Evolutionary conservation across 2,797 vertebrate genomes (phyloP).

Genomic region (Pygocentrus nattereri): DNA sequence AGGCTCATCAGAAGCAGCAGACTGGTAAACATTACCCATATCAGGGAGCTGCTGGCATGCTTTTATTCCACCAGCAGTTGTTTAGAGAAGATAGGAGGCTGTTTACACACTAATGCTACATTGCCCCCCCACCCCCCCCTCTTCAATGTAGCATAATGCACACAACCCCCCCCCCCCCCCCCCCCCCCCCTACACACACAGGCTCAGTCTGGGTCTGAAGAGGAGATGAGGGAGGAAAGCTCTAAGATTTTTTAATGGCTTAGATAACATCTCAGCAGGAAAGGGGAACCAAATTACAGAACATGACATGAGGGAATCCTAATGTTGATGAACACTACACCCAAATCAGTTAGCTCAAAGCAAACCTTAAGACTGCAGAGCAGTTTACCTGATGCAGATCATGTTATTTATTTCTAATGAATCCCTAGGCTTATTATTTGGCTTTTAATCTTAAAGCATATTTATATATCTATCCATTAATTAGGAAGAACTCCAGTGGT

Average conservation of each 20-base stretch:
- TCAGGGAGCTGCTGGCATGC: slow-evolving; percentile 5
- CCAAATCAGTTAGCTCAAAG: not conserved
- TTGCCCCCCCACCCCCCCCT: slow-evolving; percentile 16
- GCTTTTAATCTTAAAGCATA: not conserved
- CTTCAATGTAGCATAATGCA: not conserved
- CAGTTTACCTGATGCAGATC: not conserved
- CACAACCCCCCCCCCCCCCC: slow-evolving; percentile 9
- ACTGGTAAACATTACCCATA: slow-evolving; percentile 39
- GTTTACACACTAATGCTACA: slow-evolving; percentile 12
- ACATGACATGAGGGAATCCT: not conserved
- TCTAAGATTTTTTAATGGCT: not conserved
- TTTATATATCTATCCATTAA: too few species aligned
- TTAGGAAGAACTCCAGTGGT: too few species aligned
- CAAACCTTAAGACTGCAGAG: not conserved
- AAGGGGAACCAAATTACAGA: slow-evolving; percentile 3
- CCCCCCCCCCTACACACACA: not conserved
- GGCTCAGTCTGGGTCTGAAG: not conserved
- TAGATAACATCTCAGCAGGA: slow-evolving; percentile 27
- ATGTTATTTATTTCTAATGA: not conserved
- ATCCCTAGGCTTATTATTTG: not conserved
- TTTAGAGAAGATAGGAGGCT: slow-evolving; percentile 27
- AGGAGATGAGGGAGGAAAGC: not conserved
- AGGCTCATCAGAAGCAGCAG: slow-evolving; percentile 11
- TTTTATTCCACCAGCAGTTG: slow-evolving; percentile 14
- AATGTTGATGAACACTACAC: not conserved